A percentile compares a stretch with the other conserved stretches of the same genome.
These are phyloP conservation scores for Paramacrobiotus metropolitanus DNA, from an alignment of 1,140 invertebrate genomes.

Conservation along the genomic window DNA sequence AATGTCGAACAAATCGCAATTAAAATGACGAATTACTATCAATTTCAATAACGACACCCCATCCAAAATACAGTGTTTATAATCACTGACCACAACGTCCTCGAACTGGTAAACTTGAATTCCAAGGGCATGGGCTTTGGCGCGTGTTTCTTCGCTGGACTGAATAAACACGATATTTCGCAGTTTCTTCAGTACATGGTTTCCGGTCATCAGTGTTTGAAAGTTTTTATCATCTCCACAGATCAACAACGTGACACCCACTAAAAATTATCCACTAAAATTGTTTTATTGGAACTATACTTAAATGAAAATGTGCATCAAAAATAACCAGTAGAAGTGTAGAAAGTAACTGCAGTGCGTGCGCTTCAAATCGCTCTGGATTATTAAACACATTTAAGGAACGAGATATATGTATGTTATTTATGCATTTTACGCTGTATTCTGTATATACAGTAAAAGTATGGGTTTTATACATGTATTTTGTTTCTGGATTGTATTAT, in stretches of 20 bases:
- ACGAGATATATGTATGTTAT: too few species aligned
- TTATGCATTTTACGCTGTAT: too few species aligned
- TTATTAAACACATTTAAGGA: too few species aligned
- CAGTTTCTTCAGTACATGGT: background rate
- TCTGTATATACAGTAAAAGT: too few species aligned
- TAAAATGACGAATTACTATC: too few species aligned
- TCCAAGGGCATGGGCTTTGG: background rate
- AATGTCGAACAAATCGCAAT: background rate
- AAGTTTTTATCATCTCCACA: background rate
- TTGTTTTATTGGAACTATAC: too few species aligned
- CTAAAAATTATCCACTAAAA: too few species aligned
- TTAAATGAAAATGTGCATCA: too few species aligned
- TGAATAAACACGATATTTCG: background rate
- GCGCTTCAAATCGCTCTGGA: too few species aligned
- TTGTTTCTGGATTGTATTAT: too few species aligned
- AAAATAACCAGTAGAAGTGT: background rate
- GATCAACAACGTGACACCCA: background rate
- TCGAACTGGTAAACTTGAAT: background rate
- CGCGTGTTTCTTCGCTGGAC: background rate
- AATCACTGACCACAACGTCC: background rate
- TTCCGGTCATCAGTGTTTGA: background rate
- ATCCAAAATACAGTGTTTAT: background rate
- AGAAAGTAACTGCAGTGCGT: too few species aligned
- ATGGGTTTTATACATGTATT: too few species aligned
- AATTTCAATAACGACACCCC: background rate